Percentiles rank a stretch among this genome's conserved stretches.
Evolutionary conservation across 2,113 vertebrate species (phyloP).

Genomic region (Malurus melanocephalus): DNA sequence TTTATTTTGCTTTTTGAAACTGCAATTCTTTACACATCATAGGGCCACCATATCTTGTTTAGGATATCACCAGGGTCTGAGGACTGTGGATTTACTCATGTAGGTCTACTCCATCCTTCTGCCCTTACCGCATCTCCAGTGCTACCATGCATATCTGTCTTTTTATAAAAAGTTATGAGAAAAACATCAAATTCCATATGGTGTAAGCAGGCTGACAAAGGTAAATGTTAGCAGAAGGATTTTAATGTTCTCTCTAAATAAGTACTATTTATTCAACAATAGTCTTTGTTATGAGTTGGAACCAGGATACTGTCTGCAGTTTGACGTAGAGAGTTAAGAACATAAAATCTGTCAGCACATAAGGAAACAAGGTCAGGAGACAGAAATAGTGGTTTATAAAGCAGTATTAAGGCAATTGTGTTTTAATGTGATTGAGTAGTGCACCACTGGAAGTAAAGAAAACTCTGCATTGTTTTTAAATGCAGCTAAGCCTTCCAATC

Average conservation of each 20-base stretch:
- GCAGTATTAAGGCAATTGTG: conserved; percentile 7
- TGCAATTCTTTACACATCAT: not conserved
- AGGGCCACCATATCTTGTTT: not conserved
- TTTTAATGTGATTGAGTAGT: conserved; percentile 24
- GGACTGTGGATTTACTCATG: not conserved
- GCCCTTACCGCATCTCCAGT: not conserved
- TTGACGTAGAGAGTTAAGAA: not conserved
- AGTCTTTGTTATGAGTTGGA: not conserved
- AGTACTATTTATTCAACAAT: not conserved
- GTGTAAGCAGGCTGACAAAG: not conserved
- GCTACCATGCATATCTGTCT: not conserved
- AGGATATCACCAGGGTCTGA: not conserved
- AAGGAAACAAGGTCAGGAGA: not conserved
- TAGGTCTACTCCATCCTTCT: not conserved
- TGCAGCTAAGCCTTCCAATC: not conserved
- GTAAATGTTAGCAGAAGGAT: not conserved
- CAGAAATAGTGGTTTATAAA: not conserved
- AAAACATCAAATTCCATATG: not conserved
- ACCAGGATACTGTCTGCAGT: not conserved
- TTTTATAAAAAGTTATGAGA: not conserved
- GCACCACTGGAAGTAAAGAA: not conserved
- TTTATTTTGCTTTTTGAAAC: not conserved
- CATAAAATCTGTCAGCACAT: not conserved
- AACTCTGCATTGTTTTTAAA: not conserved
- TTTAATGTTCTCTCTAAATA: not conserved